Evolutionary conservation across 2,797 vertebrate genomes (phyloP), one percentile per base, ranked within the genome.

Genomic region (Limnodromus scolopaceus): DNA sequence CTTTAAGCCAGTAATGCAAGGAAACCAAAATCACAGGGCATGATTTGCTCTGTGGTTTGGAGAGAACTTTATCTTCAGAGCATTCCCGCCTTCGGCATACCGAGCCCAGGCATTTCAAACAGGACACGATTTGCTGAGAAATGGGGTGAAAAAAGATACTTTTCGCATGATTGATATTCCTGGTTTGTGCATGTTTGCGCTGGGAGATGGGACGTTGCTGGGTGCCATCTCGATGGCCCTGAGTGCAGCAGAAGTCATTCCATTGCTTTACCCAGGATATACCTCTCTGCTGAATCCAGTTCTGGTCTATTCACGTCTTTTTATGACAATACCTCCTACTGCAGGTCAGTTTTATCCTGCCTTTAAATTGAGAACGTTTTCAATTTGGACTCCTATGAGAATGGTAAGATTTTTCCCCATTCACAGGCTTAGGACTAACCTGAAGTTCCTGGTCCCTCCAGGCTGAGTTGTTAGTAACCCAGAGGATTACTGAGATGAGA

Each of bases 11-110:
- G 60, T 41, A 90, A 91, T 82, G 70, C 76, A 60, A 55, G 94
- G 95, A 97, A 97, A 92, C 94, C 95, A 90, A 91, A 96, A 96
- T 97, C 91, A 92, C 75, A 92, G 94, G 87, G 91, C 92, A 81
- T 0, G 6, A 22, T 88, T 91, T 93, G 93, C 93, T 93, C 65
- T 65, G 95, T 83, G 97, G 97, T 97, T 95, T 93, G 80, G n/a
- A 93, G 70, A 45, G 89, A 96, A 95, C 95, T 92, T 89, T 96
- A 96, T 87, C 86, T 39, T 58, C 55, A 12, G 27, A 43, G 54
- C 51, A 61, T 75, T 80, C 91, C 85, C 10, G 43, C 87, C 84
- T 92, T 46, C 0, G 2, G 69, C 74, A 54, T 55, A 57, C 68
- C 55, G 19, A 83, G 79, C 81, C 32, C 54, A 60, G 75, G 84